Evolutionary conservation across 92 coral and sea anemone species (phyloP).

Genomic region (Virgularia gustaviana): DNA sequence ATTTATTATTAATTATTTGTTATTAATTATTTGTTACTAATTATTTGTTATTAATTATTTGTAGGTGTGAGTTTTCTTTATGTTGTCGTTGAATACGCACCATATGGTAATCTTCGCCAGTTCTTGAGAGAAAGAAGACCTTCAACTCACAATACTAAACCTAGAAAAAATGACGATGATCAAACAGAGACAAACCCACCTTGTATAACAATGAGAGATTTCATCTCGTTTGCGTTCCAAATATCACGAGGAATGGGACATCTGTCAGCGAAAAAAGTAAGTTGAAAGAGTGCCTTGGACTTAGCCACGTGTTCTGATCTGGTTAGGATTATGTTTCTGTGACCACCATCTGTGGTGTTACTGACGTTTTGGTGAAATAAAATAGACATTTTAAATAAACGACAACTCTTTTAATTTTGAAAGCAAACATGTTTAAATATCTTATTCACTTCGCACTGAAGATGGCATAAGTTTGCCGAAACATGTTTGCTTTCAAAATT

Average conservation of each 20-base stretch:
- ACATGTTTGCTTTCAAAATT: too few relatives aligned
- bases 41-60: background rate
- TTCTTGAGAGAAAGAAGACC: constrained; percentile 90
- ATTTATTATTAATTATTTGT: background rate
- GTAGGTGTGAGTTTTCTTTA: constrained; percentile 65
- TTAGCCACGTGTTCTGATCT: background rate
- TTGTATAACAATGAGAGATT: constrained; percentile 87
- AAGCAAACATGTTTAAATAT: too few relatives aligned
- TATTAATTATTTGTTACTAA: background rate
- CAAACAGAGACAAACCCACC: constrained; percentile 58
- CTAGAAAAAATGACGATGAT: constrained; percentile 19
- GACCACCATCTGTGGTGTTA: background rate
- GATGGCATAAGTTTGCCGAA: too few relatives aligned
- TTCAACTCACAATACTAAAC: constrained; percentile 58
- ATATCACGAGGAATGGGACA: constrained; percentile 94
- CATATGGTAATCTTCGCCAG: constrained; percentile 90
- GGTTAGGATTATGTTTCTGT: background rate
- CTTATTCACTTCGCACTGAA: too few relatives aligned
- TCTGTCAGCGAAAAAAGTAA: constrained; percentile 77
- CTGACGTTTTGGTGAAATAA: background rate
- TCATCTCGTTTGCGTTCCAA: constrained; percentile 90
- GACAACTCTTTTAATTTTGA: too few relatives aligned
- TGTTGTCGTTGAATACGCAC: constrained; percentile 93
- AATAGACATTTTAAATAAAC: too few relatives aligned
- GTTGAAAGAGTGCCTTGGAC: too few relatives aligned